A percentile compares a stretch with the other conserved stretches of the same genome.
These are phyloP conservation scores for Trichogramma evanescens DNA, from an alignment of 2,888 invertebrate genomes.

Conservation along the genomic window DNA sequence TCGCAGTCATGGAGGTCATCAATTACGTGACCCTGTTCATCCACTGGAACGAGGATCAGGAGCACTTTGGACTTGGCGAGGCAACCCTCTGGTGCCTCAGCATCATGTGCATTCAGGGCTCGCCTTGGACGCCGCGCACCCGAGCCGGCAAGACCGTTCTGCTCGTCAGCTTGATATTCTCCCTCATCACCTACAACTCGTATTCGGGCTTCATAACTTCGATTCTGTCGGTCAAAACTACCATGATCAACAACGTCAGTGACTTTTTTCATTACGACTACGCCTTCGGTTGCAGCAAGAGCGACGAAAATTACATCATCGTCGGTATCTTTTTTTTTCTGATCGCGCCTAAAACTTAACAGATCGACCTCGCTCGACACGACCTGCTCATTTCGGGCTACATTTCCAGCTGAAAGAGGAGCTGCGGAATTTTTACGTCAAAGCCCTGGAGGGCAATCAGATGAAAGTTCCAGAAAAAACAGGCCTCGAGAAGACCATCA, in stretches of 20 bases:
- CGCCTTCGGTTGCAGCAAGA: conserved; percentile 57
- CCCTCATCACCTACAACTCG: conserved; percentile 58
- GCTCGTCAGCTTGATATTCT: conserved; percentile 55
- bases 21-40: conserved; percentile 41
- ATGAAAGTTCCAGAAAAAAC: conserved; percentile 34
- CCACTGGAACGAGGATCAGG: conserved; percentile 38
- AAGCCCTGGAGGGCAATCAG: conserved; percentile 40
- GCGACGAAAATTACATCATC: conserved; percentile 59
- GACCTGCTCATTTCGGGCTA: neutral
- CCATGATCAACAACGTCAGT: conserved; percentile 52
- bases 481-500: conserved; percentile 52
- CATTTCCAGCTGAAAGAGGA: conserved; percentile 38
- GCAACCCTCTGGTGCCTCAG: conserved; percentile 58
- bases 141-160: conserved; percentile 55
- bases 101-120: conserved; percentile 61
- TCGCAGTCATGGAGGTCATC: conserved; percentile 50
- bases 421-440: conserved; percentile 52
- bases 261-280: conserved; percentile 57
- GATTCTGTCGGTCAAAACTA: conserved; percentile 56
- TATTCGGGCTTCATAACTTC: conserved; percentile 64
- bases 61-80: conserved; percentile 47
- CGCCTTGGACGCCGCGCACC: conserved; percentile 53
- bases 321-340: conserved; percentile 40
- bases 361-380: neutral
- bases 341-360: neutral